Conservation (phyloP, 2,888 invertebrate species). For the Pyrocoelia pectoralis region DNA sequence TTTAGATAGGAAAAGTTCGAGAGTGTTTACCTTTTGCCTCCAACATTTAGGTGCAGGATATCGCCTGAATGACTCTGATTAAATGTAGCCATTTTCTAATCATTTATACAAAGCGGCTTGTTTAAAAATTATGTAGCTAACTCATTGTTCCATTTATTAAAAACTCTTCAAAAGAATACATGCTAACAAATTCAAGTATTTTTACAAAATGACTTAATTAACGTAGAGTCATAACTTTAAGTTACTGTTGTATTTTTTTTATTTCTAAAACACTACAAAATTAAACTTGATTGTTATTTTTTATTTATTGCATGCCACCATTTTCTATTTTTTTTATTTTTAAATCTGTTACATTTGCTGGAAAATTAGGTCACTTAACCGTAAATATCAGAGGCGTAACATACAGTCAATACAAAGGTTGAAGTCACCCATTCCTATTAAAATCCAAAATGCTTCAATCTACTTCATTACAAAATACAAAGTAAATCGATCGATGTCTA, state of each 20-base stretch:
- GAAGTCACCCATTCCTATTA: too few species aligned
- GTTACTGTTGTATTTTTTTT: too few species aligned
- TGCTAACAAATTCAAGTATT: too few species aligned
- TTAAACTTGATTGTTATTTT: neutral
- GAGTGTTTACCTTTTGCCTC: slow-evolving; percentile 82
- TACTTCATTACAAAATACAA: too few species aligned
- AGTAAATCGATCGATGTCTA: too few species aligned
- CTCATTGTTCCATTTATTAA: too few species aligned
- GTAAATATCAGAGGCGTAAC: slow-evolving; percentile 3
- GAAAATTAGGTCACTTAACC: neutral
- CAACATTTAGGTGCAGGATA: slow-evolving; percentile 94
- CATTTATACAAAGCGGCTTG: neutral
- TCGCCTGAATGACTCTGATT: slow-evolving; percentile 66
- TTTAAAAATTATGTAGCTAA: too few species aligned
- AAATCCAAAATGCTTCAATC: too few species aligned
- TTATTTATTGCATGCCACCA: too few species aligned
- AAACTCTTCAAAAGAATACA: too few species aligned
- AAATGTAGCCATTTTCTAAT: slow-evolving; percentile 46
- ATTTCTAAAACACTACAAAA: neutral
- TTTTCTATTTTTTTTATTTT: neutral
- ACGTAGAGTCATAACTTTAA: too few species aligned
- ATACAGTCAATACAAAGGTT: neutral
- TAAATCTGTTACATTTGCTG: neutral
- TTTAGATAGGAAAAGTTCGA: slow-evolving; percentile 3
- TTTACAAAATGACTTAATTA: too few species aligned